A percentile compares a stretch with the other conserved stretches of the same genome.
Conservation (phyloP, 2,888 invertebrate species). For the Drosophila yooni region DNA sequence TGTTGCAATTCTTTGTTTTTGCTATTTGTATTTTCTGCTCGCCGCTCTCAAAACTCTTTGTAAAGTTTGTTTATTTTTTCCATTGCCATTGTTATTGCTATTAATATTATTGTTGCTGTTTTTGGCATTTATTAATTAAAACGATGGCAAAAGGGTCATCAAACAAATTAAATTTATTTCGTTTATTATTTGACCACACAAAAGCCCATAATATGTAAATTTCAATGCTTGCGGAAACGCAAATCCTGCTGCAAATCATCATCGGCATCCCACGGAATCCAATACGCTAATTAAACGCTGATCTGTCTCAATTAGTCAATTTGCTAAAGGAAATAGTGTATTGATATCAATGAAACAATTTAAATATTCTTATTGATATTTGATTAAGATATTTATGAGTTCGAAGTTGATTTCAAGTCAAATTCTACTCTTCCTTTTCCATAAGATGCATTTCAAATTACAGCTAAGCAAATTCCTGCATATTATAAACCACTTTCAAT, state of each 20-base stretch:
- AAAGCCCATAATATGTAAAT: constrained; percentile 48
- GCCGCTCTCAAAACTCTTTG: constrained; percentile 53
- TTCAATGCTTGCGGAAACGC: constrained; percentile 9
- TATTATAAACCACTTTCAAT: not conserved
- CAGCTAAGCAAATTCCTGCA: too few species aligned
- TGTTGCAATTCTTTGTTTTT: constrained; percentile 54
- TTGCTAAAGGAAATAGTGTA: constrained; percentile 6
- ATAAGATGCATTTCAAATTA: too few species aligned
- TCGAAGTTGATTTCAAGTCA: not conserved
- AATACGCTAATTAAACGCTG: constrained; percentile 34
- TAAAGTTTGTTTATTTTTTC: constrained; percentile 48
- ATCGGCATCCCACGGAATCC: constrained; percentile 26
- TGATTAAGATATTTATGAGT: not conserved
- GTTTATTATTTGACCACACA: constrained; percentile 38
- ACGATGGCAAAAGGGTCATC: constrained; percentile 45
- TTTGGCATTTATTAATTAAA: constrained; percentile 73
- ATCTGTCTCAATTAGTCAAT: constrained; percentile 1
- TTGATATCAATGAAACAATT: not conserved
- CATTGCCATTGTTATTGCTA: constrained; percentile 1
- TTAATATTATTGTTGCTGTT: constrained; percentile 28
- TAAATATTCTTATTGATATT: constrained; percentile 6
- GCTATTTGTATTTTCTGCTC: constrained; percentile 45
- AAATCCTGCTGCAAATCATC: constrained; percentile 26
- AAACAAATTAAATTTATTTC: constrained; percentile 35
- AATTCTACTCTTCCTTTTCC: not conserved